A percentile compares a stretch with the other conserved stretches of the same genome.
phyloP scores from a whole-genome alignment of 1,140 invertebrate species.

The Chionoecetes opilio region DNA sequence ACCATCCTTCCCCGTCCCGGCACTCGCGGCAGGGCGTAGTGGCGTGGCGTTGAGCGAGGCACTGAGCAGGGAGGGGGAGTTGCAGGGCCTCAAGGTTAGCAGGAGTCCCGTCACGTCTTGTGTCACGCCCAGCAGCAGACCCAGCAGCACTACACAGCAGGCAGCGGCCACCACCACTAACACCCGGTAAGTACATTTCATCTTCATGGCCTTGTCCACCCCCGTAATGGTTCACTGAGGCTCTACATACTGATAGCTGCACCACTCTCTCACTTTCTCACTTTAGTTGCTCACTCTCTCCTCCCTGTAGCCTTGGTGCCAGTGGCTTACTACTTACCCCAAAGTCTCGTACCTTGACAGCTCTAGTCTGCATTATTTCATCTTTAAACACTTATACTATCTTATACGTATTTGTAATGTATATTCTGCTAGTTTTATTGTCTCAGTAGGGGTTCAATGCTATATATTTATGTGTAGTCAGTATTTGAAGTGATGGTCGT shows the following conservation, averaged over 20 bases:
- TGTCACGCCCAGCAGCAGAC: constrained; percentile 43
- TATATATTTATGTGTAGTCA: too few species aligned
- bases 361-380: too few species aligned
- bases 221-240: not conserved
- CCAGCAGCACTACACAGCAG: constrained; percentile 37
- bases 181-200: constrained; percentile 64
- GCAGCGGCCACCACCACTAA: not conserved
- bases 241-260: not conserved
- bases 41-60: not conserved
- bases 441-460: too few species aligned
- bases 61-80: not conserved
- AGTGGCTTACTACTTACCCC: too few species aligned
- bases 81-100: not conserved
- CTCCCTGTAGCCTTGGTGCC: too few species aligned
- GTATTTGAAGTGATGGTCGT: too few species aligned
- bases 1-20: not conserved
- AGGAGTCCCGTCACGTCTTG: constrained; percentile 42
- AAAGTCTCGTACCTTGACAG: too few species aligned
- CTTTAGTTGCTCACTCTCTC: too few species aligned
- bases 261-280: not conserved
- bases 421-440: too few species aligned
- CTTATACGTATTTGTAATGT: too few species aligned
- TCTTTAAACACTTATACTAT: too few species aligned
- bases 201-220: constrained; percentile 36
- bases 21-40: not conserved